Evolutionary conservation across 1,140 invertebrate genomes (phyloP).

Genomic region (Psilanteris sp.): DNA sequence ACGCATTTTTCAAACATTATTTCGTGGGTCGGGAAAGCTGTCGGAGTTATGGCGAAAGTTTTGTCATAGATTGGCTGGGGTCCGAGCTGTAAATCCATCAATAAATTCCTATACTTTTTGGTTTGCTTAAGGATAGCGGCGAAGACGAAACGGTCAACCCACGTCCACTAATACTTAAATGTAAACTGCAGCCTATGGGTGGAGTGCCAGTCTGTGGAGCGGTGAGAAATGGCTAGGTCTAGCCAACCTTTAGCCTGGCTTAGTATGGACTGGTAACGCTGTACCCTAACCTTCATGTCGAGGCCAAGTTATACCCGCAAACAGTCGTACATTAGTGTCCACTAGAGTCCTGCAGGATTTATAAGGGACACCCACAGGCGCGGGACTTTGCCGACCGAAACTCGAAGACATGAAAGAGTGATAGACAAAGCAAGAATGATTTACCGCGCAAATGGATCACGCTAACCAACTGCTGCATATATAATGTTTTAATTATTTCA

Average conservation of each 20-base stretch:
- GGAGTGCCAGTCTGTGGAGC: slow-evolving; percentile 72
- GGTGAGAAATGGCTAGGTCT: slow-evolving; percentile 79
- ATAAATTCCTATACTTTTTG: slow-evolving; percentile 73
- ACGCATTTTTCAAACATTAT: slow-evolving; percentile 1
- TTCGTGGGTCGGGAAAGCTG: too few relatives aligned
- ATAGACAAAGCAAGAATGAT: slow-evolving; percentile 45
- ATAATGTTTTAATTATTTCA: slow-evolving; percentile 35
- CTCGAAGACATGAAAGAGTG: slow-evolving; percentile 67
- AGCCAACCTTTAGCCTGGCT: slow-evolving; percentile 79
- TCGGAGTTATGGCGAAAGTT: slow-evolving; percentile 5
- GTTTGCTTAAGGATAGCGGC: slow-evolving; percentile 77
- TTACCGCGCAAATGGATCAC: slow-evolving; percentile 21
- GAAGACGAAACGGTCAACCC: slow-evolving; percentile 72
- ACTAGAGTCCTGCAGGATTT: slow-evolving; percentile 79
- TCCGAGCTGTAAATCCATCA: slow-evolving; percentile 74
- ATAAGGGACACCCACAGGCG: slow-evolving; percentile 74
- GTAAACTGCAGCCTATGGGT: slow-evolving; percentile 51
- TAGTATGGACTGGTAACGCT: slow-evolving; percentile 76
- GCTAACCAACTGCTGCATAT: slow-evolving; percentile 14
- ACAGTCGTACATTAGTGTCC: slow-evolving; percentile 81
- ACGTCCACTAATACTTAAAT: slow-evolving; percentile 49
- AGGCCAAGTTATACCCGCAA: slow-evolving; percentile 80
- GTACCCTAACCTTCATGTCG: slow-evolving; percentile 77
- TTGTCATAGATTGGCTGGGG: slow-evolving; percentile 10
- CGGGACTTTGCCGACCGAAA: slow-evolving; percentile 67